A percentile compares a stretch with the other conserved stretches of the same genome.
phyloP scores from a whole-genome alignment of 2,888 invertebrate species.

The Drosophila neutralis region DNA sequence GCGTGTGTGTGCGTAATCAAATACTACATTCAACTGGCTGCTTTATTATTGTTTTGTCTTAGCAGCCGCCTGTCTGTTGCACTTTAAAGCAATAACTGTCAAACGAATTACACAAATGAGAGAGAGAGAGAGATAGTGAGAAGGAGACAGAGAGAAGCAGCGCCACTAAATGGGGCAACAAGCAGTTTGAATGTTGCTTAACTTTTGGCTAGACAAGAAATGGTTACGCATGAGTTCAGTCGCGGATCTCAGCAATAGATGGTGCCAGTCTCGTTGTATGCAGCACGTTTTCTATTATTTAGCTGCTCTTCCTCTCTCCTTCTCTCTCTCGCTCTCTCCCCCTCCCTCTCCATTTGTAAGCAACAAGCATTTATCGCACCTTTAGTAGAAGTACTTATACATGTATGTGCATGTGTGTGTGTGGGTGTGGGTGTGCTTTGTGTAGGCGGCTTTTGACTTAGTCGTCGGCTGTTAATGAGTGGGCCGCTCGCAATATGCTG shows the following conservation, averaged over 20 bases:
- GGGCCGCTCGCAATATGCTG: slow-evolving; percentile 62
- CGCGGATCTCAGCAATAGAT: slow-evolving; percentile 36
- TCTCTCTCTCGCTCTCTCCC: background rate
- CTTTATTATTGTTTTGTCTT: slow-evolving; percentile 26
- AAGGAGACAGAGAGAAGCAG: slow-evolving; percentile 5
- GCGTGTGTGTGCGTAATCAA: slow-evolving; percentile 12
- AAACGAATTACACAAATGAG: slow-evolving; percentile 8
- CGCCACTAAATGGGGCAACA: slow-evolving; percentile 37
- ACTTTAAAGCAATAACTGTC: slow-evolving; percentile 37
- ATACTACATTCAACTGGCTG: slow-evolving; percentile 33
- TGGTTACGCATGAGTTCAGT: slow-evolving; percentile 49
- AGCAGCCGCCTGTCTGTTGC: slow-evolving; percentile 11
- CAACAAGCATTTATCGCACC: slow-evolving; percentile 53
- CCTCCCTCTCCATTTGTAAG: background rate
- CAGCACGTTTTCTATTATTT: slow-evolving; percentile 51
- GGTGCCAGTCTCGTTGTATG: slow-evolving; percentile 51
- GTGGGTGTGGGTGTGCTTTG: slow-evolving; percentile 10
- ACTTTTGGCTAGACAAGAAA: slow-evolving; percentile 58
- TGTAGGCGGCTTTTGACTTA: slow-evolving; percentile 54
- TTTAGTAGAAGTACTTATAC: slow-evolving; percentile 13
- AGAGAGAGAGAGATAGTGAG: slow-evolving; percentile 5
- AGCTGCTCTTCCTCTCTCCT: slow-evolving; percentile 3
- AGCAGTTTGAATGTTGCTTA: slow-evolving; percentile 38
- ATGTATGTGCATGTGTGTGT: background rate
- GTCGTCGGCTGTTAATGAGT: slow-evolving; percentile 59